Evolutionary conservation across 2,797 vertebrate genomes (phyloP).

Genomic region (Momotus momota): DNA sequence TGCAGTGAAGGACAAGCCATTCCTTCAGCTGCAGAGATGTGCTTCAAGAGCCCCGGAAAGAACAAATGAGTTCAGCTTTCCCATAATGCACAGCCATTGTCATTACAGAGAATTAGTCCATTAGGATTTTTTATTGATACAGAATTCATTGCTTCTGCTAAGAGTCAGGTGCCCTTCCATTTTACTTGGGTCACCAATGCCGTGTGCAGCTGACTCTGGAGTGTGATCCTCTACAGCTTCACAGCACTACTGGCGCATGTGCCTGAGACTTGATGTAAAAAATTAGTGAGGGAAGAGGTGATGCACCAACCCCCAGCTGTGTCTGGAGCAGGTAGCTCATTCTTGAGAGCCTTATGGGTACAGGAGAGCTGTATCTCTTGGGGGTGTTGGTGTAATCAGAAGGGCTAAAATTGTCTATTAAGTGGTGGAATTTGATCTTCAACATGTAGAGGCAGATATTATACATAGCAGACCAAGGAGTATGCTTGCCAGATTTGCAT

Average conservation of each 20-base stretch:
- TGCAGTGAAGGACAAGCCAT: not conserved
- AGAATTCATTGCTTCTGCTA: not conserved
- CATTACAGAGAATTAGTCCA: too few relatives aligned
- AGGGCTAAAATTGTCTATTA: not conserved
- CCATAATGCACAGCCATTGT: not conserved
- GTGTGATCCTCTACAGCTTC: not conserved
- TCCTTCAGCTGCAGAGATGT: not conserved
- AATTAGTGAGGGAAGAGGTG: not conserved
- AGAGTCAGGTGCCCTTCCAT: not conserved
- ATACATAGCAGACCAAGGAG: not conserved
- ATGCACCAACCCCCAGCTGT: not conserved
- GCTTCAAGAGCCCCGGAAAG: not conserved
- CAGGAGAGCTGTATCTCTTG: not conserved
- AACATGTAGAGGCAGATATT: constrained; percentile 6
- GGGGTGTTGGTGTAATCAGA: not conserved
- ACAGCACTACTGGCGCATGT: not conserved
- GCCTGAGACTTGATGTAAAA: not conserved
- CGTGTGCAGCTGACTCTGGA: not conserved
- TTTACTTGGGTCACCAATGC: not conserved
- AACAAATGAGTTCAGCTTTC: not conserved
- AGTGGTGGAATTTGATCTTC: constrained; percentile 20
- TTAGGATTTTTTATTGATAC: not conserved
- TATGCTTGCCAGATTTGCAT: constrained; percentile 27
- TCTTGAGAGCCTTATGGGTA: not conserved
- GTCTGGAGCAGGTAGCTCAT: not conserved